Conservation (phyloP, 1,140 invertebrate genomes). For the Cryptotermes secundus region DNA sequence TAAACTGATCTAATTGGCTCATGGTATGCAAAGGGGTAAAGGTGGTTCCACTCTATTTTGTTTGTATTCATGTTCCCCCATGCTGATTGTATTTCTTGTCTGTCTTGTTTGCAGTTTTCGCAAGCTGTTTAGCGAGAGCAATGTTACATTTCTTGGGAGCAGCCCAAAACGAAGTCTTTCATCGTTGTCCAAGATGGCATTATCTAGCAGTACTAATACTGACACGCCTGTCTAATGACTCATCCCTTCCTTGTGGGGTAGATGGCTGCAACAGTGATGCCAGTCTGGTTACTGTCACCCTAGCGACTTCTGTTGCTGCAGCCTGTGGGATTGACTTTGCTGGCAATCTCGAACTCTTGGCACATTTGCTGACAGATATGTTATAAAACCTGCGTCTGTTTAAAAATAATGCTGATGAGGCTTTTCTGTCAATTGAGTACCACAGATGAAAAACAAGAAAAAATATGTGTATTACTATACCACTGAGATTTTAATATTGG, state of each 20-base stretch:
- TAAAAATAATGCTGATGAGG: background rate
- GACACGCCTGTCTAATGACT: constrained; percentile 35
- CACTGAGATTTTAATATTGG: too few species aligned
- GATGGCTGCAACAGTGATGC: background rate
- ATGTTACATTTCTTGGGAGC: constrained; percentile 56
- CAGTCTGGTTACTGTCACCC: background rate
- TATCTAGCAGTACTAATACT: constrained; percentile 50
- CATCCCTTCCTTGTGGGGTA: too few species aligned
- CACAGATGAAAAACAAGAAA: too few species aligned
- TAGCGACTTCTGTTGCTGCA: background rate
- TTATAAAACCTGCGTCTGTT: background rate
- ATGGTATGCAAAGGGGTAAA: too few species aligned
- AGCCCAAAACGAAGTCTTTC: constrained; percentile 70
- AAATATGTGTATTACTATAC: too few species aligned
- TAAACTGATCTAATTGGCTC: too few species aligned
- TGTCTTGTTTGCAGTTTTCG: constrained; percentile 60
- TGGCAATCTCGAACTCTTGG: constrained; percentile 21
- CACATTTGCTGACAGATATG: background rate
- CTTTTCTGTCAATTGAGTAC: background rate
- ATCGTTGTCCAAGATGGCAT: constrained; percentile 68
- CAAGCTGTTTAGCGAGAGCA: constrained; percentile 66
- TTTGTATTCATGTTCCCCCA: background rate
- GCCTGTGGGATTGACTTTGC: background rate
- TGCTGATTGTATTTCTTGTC: constrained; percentile 26
- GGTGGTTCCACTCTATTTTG: too few species aligned